Evolutionary conservation across 2,888 invertebrate genomes (phyloP), one percentile per base, ranked within the genome.

Genomic region (Hydraecia micacea): DNA sequence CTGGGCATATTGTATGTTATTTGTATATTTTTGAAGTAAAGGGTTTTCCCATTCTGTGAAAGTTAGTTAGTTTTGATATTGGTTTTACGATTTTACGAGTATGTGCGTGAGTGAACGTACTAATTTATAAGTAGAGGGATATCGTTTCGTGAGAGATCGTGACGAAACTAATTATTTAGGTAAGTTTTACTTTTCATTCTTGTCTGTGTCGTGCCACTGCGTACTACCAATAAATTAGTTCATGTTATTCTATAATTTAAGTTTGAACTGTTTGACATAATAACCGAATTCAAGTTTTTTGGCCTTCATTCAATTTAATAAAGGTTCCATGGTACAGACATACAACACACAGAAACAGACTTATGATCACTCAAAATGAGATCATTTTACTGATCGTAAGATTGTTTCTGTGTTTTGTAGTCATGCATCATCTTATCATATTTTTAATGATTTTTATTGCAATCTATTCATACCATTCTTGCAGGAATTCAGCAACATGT

Each of bases 11-110:
- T 28, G 18, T 42, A 28, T 67, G 49, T 60, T 74, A 68, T 36
- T 9, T 32, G 9, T 55, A 78, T 39, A 3, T 60, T 62, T 63
- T 46, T 60, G 11, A 36, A 42, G 28, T 58, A 65, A 81, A 75
- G n/a, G 52, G 15, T 62, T 52, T n/a, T 60, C 8, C 18, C 36
- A 25, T 60, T 60, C 8, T 13, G 42, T 1, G 1, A 18, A 58
- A 32, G 42, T 68, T 63, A 55, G 36, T 71, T 28, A 28, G 11
- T 71, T 58, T 66, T 21, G n/a, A 42, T 36, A 42, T 79, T 66
- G 6, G 5, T 25, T 72, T 67, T 52, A 21, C 4, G 46, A 52
- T 32, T n/a, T 32, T 39, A n/a, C n/a, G n/a, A n/a, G n/a, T n/a
- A 21, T 7, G 6, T 39, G n/a, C 15, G 39, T 52, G 32, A 32